Evolutionary conservation across 2,888 invertebrate genomes (phyloP).

Genomic region (Teleogryllus oceanicus): DNA sequence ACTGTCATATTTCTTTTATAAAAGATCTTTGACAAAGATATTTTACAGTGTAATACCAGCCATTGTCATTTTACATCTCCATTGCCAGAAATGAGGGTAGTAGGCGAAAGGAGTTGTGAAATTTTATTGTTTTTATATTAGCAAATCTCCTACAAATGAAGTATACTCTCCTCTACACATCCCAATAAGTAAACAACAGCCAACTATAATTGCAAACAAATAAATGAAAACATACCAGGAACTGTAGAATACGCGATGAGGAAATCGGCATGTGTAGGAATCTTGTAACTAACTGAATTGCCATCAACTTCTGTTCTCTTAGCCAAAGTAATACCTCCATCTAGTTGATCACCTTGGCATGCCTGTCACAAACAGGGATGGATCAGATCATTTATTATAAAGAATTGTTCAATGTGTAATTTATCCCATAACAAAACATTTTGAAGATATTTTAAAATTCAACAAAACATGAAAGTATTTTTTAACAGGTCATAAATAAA

Average conservation of each 20-base stretch:
- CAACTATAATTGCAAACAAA: neutral
- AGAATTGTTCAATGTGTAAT: too few species aligned
- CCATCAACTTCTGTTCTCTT: conserved; percentile 75
- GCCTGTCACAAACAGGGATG: conserved; percentile 70
- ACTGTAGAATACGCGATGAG: conserved; percentile 91
- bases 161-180: too few species aligned
- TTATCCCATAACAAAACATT: too few species aligned
- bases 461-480: neutral
- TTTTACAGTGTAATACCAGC: too few species aligned
- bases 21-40: too few species aligned
- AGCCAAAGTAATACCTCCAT: conserved; percentile 67
- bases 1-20: too few species aligned
- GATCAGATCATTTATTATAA: too few species aligned
- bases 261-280: conserved; percentile 91
- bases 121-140: neutral
- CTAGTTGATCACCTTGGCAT: conserved; percentile 87
- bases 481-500: conserved; percentile 38
- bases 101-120: neutral
- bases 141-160: neutral
- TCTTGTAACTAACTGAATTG: conserved; percentile 68
- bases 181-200: neutral
- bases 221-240: conserved; percentile 60
- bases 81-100: too few species aligned
- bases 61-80: too few species aligned
- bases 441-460: too few species aligned